Evolutionary conservation across 2,888 invertebrate species (phyloP).

Genomic region (Iselma pallidipennis): DNA sequence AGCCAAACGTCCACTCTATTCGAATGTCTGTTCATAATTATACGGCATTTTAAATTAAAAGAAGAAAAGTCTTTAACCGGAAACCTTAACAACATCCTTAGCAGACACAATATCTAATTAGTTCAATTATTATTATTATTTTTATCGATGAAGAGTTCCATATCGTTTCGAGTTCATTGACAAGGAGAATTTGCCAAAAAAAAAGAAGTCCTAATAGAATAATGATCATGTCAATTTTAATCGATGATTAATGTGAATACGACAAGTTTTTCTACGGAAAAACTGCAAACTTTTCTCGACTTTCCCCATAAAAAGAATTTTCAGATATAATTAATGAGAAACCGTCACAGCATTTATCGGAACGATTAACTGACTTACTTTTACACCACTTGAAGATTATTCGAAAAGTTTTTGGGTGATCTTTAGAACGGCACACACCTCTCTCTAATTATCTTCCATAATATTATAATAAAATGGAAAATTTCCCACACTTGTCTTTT

Average conservation of each 20-base stretch:
- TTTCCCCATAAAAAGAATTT: neutral
- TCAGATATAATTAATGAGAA: neutral
- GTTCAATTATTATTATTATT: conserved; percentile 11
- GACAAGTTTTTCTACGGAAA: too few relatives aligned
- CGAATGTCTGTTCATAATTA: neutral
- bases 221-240: neutral
- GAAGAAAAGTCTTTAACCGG: conserved; percentile 4
- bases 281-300: neutral
- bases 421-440: too few relatives aligned
- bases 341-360: neutral
- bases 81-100: conserved; percentile 24
- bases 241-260: neutral
- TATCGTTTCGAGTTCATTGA: neutral
- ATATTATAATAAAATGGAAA: too few relatives aligned
- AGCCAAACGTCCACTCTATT: neutral
- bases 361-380: too few relatives aligned
- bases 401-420: too few relatives aligned
- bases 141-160: neutral
- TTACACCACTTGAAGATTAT: too few relatives aligned
- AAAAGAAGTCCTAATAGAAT: neutral
- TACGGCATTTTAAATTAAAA: neutral
- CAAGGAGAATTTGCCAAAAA: too few relatives aligned
- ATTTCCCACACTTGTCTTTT: too few relatives aligned
- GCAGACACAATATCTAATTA: conserved; percentile 22
- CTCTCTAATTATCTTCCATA: too few relatives aligned